Evolutionary conservation across 2,797 vertebrate genomes (phyloP), one percentile per base, ranked within the genome.

Genomic region (Loriculus beryllinus): DNA sequence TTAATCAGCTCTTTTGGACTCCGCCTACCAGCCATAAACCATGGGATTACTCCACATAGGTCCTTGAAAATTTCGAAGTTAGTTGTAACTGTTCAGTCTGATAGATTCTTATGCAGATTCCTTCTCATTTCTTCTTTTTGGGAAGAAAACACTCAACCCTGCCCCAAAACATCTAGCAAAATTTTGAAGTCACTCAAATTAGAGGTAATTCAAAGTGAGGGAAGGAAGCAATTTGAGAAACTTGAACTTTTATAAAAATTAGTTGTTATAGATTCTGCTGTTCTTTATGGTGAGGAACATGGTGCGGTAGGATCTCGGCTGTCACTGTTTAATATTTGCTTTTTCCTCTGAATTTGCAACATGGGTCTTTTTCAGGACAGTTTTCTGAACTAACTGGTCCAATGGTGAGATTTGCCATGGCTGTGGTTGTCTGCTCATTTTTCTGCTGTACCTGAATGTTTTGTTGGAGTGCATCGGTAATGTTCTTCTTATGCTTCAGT

Each of bases 21-120:
- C 14, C 33, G 9, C 33, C 15, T 57, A 25, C 33, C 22, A 57
- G 56, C 56, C 15, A 35, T 35, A 57, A 57, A 22, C 22, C 33
- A 57, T 57, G 56, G 56, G 22, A 35, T 35, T 57, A 15, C 22
- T 35, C 56, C 22, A 17, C 22, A 35, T 35, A 57, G 7, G 56
- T 25, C 33, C 56, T 35, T 35, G 23, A 57, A 57, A 33, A 57
- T 11, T 35, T 35, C 33, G 35, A 25, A 35, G 56, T 16, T 57
- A 16, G 54, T 16, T 57, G 14, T 93, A 95, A 94, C 95, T 69
- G 0, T 69, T 94, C 95, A 95, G 85, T 60, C 35, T 1, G 42
- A 93, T 85, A 91, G 72, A 89, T 79, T 89, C 84, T 87, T 83
- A 80, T 84, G 75, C 37, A 82, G 52, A 83, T 57, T 75, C 17